Percentiles rank a stretch among this genome's conserved stretches.
These are phyloP conservation scores for Etheostoma cragini DNA, from an alignment of 2,113 vertebrate species.

Conservation along the genomic window DNA sequence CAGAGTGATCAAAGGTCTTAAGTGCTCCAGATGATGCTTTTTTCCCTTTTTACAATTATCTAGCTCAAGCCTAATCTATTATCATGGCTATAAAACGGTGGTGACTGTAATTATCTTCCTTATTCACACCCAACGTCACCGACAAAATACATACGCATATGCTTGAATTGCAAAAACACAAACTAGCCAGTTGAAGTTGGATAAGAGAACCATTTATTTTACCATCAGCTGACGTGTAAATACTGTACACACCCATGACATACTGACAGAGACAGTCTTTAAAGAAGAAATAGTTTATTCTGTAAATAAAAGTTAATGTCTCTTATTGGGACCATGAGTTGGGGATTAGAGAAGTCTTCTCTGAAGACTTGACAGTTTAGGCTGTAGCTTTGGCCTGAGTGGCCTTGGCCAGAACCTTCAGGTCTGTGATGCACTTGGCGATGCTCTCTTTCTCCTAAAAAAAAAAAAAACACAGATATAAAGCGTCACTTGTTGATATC, in stretches of 20 bases:
- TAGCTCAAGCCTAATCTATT: not conserved
- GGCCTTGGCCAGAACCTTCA: slow-evolving; percentile 89
- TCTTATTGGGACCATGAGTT: slow-evolving; percentile 56
- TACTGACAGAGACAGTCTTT: slow-evolving; percentile 72
- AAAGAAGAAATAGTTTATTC: slow-evolving; percentile 76
- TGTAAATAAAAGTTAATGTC: slow-evolving; percentile 69
- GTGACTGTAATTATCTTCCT: not conserved
- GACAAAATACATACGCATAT: not conserved
- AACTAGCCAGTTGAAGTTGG: slow-evolving; percentile 38
- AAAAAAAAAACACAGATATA: slow-evolving; percentile 9
- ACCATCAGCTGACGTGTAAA: slow-evolving; percentile 74
- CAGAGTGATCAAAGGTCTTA: slow-evolving; percentile 39
- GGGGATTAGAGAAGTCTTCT: slow-evolving; percentile 38
- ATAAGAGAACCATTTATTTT: slow-evolving; percentile 83
- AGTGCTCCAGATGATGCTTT: slow-evolving; percentile 8
- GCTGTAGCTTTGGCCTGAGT: slow-evolving; percentile 76
- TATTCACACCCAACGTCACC: not conserved
- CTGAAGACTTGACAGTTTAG: slow-evolving; percentile 58
- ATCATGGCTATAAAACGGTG: not conserved
- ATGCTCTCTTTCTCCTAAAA: slow-evolving; percentile 95
- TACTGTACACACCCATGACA: slow-evolving; percentile 81
- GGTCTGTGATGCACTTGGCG: slow-evolving; percentile 93
- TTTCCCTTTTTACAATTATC: slow-evolving; percentile 1
- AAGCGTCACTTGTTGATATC: not conserved
- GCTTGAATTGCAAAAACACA: slow-evolving; percentile 19